A percentile compares a stretch with the other conserved stretches of the same genome.
Conservation (phyloP, 2,113 vertebrate genomes). For the Pandion haliaetus region DNA sequence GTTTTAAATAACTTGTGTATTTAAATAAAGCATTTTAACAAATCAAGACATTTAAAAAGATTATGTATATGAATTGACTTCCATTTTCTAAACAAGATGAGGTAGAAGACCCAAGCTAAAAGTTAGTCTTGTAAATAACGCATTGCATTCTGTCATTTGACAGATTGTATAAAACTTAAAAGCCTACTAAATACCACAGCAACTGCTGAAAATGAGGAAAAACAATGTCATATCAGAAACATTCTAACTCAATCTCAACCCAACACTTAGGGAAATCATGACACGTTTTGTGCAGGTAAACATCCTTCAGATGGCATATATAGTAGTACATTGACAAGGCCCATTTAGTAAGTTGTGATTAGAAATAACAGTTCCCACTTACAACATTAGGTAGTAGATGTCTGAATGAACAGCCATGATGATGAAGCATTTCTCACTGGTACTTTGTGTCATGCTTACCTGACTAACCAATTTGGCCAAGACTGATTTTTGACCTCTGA, state of each 20-base stretch:
- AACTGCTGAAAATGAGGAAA: background rate
- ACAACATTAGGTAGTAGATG: background rate
- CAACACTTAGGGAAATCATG: background rate
- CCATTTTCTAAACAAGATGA: background rate
- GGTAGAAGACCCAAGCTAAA: background rate
- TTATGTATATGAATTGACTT: background rate
- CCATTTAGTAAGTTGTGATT: background rate
- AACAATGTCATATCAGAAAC: background rate
- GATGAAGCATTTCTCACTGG: background rate
- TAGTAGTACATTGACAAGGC: accelerated
- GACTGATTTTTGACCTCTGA: background rate
- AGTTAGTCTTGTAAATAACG: background rate
- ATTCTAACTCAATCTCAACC: background rate
- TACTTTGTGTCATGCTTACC: background rate
- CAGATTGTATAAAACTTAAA: background rate
- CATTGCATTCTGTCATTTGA: background rate
- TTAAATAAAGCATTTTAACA: background rate
- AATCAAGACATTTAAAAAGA: background rate
- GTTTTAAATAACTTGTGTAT: background rate
- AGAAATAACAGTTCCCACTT: background rate
- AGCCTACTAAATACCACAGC: background rate
- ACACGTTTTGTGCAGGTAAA: background rate
- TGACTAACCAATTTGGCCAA: background rate
- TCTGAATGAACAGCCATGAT: background rate
- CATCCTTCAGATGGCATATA: background rate